Evolutionary conservation across 2,113 vertebrate species (phyloP), one percentile per base, ranked within the genome.

Genomic region (Buteo buteo): DNA sequence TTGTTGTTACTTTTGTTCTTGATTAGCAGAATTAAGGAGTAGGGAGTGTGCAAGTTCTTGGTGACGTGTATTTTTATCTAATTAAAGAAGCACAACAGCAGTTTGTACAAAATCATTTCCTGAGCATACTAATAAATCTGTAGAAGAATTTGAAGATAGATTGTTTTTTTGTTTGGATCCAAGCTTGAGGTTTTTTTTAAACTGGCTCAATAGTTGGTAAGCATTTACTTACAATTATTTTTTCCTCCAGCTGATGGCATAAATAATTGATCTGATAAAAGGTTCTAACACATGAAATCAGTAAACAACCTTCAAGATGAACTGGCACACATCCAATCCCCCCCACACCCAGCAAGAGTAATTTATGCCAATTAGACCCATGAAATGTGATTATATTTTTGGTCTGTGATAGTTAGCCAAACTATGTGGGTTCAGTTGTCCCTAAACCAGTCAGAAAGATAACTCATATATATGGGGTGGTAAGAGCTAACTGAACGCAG

Each of bases 231-330:
- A 66, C 25, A 89, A 72, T 91, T 94, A 70, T 78, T 70, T 96
- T 91, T 87, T 72, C 59, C 52, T 91, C 36, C 79, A 90, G 45
- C 38, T 88, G 73, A 71, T 69, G 44, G 47, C 29, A 44, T 88
- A 90, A 89, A 88, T 93, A 89, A 92, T 78, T 88, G 70, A 86
- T 88, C 24, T 44, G 36, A 76, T 79, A 38, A 74, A 95, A 86
- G 11, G 5, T n/a, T 93, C 32, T 77, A 88, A 74, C 9, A 45
- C 14, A 65, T 76, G 52, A 78, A 88, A 88, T 58, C 82, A 82
- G 77, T 81, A 93, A 88, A 72, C 64, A 89, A 21, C 32, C 32
- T 94, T 94, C 67, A 50, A 87, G 71, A 82, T 45, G 31, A 70
- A 70, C 2, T 88, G 87, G 57, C 47, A 80, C 0, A 4, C 14